Evolutionary conservation across 2,113 vertebrate species (phyloP).

Genomic region (Ascaphus truei): DNA sequence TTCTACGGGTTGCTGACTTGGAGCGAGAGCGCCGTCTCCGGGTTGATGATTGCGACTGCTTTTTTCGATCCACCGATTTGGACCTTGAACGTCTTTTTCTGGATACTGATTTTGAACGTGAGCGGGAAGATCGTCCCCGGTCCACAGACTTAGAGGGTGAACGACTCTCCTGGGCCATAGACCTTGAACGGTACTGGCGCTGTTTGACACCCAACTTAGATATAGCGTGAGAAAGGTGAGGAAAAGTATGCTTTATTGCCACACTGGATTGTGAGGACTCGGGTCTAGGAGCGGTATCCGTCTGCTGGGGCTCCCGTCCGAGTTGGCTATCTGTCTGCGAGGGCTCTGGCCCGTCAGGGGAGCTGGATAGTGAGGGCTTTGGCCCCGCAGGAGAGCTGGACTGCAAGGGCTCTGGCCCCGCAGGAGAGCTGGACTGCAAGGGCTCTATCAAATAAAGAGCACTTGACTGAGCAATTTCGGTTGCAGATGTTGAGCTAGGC

Average conservation of each 20-base stretch:
- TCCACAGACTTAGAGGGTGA: constrained; percentile 26
- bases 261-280: background rate
- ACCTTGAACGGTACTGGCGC: constrained; percentile 26
- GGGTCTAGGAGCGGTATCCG: background rate
- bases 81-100: background rate
- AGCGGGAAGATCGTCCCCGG: background rate
- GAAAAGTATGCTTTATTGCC: background rate
- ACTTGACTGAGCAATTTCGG: background rate
- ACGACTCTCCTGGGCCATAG: constrained; percentile 20
- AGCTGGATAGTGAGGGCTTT: no score
- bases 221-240: background rate
- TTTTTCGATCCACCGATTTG: constrained; percentile 12
- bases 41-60: background rate
- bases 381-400: no score
- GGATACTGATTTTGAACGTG: background rate
- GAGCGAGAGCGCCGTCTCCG: constrained; percentile 2
- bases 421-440: background rate
- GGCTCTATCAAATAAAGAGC: background rate
- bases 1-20: background rate
- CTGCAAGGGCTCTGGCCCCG: background rate
- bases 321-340: no score
- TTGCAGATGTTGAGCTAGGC: background rate
- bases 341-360: no score
- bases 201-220: constrained; percentile 20
- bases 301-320: background rate